A percentile compares a stretch with the other conserved stretches of the same genome.
phyloP scores from a whole-genome alignment of 2,888 invertebrate genomes.

The Hedychridium roseum region DNA sequence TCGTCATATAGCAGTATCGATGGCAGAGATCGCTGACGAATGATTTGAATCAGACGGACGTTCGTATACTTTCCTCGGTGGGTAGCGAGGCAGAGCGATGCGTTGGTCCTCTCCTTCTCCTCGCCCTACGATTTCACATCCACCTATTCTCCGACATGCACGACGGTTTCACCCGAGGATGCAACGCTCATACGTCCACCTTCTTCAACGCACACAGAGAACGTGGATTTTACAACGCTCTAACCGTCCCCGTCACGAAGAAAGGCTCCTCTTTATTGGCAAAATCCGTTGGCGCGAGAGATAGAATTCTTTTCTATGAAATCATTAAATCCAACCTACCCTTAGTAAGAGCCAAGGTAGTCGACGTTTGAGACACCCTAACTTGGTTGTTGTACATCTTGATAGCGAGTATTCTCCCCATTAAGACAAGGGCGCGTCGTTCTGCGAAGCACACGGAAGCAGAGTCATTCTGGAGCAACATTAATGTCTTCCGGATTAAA shows the following conservation, averaged over 20 bases:
- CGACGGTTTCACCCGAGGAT: slow-evolving; percentile 44
- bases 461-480: too few species aligned
- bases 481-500: slow-evolving; percentile 32
- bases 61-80: slow-evolving; percentile 41
- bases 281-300: slow-evolving; percentile 6
- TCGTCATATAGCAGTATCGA: too few species aligned
- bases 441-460: too few species aligned
- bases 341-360: too few species aligned
- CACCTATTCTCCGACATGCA: slow-evolving; percentile 29
- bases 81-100: slow-evolving; percentile 43
- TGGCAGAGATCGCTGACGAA: too few species aligned
- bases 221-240: slow-evolving; percentile 25
- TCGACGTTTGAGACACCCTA: too few species aligned
- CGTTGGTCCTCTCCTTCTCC: slow-evolving; percentile 47
- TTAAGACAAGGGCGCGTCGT: too few species aligned
- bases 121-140: slow-evolving; percentile 38
- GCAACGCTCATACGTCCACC: slow-evolving; percentile 39
- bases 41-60: too few species aligned
- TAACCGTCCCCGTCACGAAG: slow-evolving; percentile 24
- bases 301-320: too few species aligned
- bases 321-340: too few species aligned
- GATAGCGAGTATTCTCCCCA: too few species aligned
- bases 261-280: slow-evolving; percentile 24
- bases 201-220: slow-evolving; percentile 29
- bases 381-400: too few species aligned